Percentiles rank a stretch among this genome's conserved stretches.
Conservation (phyloP, 2,888 invertebrate genomes). For the Neoscelio sp. region DNA sequence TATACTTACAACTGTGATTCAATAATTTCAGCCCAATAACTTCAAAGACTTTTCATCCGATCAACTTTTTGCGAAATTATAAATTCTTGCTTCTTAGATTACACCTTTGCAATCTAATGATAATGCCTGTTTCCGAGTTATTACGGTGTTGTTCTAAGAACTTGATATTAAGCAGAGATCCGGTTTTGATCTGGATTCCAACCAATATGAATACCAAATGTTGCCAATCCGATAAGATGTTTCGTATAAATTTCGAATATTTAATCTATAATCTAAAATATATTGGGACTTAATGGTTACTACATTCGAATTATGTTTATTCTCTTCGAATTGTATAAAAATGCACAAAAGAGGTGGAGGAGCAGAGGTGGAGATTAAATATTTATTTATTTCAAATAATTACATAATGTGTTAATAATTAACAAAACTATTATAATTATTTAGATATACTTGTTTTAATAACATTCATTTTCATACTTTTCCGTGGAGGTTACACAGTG, state of each 20-base stretch:
- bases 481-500: too few relatives aligned
- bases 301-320: conserved; percentile 16
- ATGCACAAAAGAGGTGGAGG: too few relatives aligned
- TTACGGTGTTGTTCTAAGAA: conserved; percentile 35
- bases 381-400: too few relatives aligned
- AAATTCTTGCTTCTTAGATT: conserved; percentile 17
- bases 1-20: not conserved
- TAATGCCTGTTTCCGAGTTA: conserved; percentile 41
- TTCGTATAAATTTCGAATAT: conserved; percentile 37
- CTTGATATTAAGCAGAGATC: conserved; percentile 35
- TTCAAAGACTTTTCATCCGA: conserved; percentile 13
- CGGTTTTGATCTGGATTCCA: conserved; percentile 39
- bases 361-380: too few relatives aligned
- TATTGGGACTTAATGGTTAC: conserved; percentile 45
- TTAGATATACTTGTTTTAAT: too few relatives aligned
- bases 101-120: conserved; percentile 17
- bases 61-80: conserved; percentile 21
- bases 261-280: conserved; percentile 43
- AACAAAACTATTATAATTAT: too few relatives aligned
- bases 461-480: too few relatives aligned
- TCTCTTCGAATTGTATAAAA: conserved; percentile 5
- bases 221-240: conserved; percentile 24
- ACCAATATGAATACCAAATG: conserved; percentile 49
- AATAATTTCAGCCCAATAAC: not conserved
- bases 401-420: too few relatives aligned